Percentiles rank a stretch among this genome's conserved stretches.
Evolutionary conservation across 1,140 invertebrate genomes (phyloP).

Genomic region (Chrysopa pallens): DNA sequence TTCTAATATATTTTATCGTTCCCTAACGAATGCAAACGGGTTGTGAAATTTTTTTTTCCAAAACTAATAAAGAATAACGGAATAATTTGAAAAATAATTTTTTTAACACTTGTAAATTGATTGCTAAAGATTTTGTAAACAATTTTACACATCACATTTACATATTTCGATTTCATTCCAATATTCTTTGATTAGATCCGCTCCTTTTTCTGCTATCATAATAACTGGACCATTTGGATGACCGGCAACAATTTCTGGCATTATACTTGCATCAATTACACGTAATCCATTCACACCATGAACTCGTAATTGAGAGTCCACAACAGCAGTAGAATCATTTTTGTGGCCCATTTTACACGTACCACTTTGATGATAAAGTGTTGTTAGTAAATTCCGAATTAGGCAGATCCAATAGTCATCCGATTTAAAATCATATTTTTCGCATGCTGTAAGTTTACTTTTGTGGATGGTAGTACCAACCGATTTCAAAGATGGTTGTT

Average conservation of each 20-base stretch:
- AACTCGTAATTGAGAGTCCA: slow-evolving; percentile 27
- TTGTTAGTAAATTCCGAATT: slow-evolving; percentile 28
- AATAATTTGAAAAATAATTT: too few relatives aligned
- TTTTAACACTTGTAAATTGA: too few relatives aligned
- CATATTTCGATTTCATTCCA: too few relatives aligned
- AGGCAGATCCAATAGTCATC: slow-evolving; percentile 35
- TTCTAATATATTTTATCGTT: too few relatives aligned
- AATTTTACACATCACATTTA: too few relatives aligned
- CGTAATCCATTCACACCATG: slow-evolving; percentile 16
- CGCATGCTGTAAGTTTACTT: slow-evolving; percentile 45
- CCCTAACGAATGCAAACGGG: too few relatives aligned
- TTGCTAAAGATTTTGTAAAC: too few relatives aligned
- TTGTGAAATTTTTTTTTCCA: too few relatives aligned
- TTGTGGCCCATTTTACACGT: slow-evolving; percentile 36
- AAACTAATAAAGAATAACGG: too few relatives aligned
- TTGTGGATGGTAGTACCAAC: slow-evolving; percentile 40
- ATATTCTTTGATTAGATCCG: slow-evolving; percentile 64
- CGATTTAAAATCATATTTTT: slow-evolving; percentile 24
- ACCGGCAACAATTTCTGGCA: slow-evolving; percentile 21
- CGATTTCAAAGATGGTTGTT: slow-evolving; percentile 37
- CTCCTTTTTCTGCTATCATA: slow-evolving; percentile 64
- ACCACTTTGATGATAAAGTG: slow-evolving; percentile 31
- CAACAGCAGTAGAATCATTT: slow-evolving; percentile 22
- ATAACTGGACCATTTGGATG: slow-evolving; percentile 19
- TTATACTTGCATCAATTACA: slow-evolving; percentile 23